phyloP scores from a whole-genome alignment of 2,888 invertebrate species.

The Pycnomerus fuliginosus region DNA sequence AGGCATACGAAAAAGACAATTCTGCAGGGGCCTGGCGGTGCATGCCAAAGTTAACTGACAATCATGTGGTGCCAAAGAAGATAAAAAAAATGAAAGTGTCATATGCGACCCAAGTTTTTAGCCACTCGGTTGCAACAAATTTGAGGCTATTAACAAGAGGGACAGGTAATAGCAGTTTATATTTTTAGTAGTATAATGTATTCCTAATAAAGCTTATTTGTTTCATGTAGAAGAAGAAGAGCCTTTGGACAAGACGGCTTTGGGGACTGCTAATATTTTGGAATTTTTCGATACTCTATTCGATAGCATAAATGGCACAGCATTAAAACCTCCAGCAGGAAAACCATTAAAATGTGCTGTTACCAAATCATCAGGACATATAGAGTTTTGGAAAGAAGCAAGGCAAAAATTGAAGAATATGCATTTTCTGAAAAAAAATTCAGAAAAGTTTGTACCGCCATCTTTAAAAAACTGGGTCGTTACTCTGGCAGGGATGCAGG shows the following conservation, averaged over 20 bases:
- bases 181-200: too few relatives aligned
- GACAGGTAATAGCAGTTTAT: too few relatives aligned
- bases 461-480: constrained; percentile 11
- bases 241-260: neutral
- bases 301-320: constrained; percentile 10
- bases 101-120: constrained; percentile 18
- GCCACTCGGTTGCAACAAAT: constrained; percentile 12
- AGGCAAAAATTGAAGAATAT: constrained; percentile 2
- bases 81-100: constrained; percentile 21
- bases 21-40: neutral
- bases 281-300: constrained; percentile 2
- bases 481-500: constrained; percentile 4
- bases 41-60: constrained; percentile 13
- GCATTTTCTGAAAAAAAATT: constrained; percentile 2
- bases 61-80: constrained; percentile 5
- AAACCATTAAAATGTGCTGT: constrained; percentile 8
- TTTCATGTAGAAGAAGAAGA: neutral
- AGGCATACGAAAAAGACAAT: constrained; percentile 11
- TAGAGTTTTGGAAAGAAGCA: constrained; percentile 5
- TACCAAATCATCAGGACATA: constrained; percentile 1
- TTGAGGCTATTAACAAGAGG: constrained; percentile 4
- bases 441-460: constrained; percentile 5
- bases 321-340: neutral
- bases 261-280: constrained; percentile 6
- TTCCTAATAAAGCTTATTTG: too few relatives aligned